Conservation (phyloP, 2,113 vertebrate species). For the Actinemys pallida region DNA sequence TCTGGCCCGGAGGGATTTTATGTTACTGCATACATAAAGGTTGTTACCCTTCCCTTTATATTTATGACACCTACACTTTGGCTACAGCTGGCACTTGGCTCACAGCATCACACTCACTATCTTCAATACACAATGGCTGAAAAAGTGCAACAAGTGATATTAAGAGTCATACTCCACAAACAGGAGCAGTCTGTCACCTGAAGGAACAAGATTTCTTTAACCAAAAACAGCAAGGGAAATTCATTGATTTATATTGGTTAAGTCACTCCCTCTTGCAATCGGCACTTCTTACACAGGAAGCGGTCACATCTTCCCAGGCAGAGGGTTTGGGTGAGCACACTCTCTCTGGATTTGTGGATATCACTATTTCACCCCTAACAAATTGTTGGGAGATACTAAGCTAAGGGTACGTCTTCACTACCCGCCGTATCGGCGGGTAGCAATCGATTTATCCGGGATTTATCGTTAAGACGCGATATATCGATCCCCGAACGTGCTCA, state of each 20-base stretch:
- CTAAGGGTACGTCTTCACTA: background rate
- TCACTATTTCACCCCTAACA: background rate
- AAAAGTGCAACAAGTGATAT: background rate
- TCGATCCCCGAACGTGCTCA: too few species aligned
- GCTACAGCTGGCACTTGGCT: too few species aligned
- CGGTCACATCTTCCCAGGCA: background rate
- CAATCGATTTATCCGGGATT: too few species aligned
- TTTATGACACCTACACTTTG: too few species aligned
- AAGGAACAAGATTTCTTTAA: background rate
- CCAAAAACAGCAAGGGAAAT: background rate
- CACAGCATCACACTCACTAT: background rate
- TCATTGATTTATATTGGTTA: background rate
- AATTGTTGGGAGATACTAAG: background rate
- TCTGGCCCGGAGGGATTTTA: too few species aligned
- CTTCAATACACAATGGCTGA: background rate
- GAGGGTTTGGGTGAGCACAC: fast-evolving
- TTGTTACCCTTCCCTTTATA: too few species aligned
- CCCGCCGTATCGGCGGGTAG: too few species aligned
- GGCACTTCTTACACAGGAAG: background rate
- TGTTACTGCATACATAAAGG: too few species aligned
- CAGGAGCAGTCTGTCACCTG: background rate
- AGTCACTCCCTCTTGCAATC: background rate
- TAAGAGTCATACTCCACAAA: background rate
- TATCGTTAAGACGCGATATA: too few species aligned
- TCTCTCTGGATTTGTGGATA: background rate